Evolutionary conservation across 2,888 invertebrate genomes (phyloP).

Genomic region (Philereme transversata): DNA sequence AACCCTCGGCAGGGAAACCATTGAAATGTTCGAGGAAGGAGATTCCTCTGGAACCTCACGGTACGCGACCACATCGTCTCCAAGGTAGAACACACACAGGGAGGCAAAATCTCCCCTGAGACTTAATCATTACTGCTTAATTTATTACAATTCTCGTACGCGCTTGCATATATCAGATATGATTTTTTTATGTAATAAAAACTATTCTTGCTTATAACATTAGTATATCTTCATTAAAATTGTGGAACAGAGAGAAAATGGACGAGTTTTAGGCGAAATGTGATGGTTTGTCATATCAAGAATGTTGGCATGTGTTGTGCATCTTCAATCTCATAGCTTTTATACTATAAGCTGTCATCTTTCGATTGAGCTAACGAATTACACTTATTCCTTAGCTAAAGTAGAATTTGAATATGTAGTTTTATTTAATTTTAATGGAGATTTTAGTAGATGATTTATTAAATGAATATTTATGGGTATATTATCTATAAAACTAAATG

Average conservation of each 20-base stretch:
- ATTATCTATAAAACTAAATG: conserved; percentile 36
- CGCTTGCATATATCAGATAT: too few species aligned
- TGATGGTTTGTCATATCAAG: conserved; percentile 62
- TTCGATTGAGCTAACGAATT: conserved; percentile 37
- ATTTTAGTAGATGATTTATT: conserved; percentile 44
- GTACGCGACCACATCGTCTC: too few species aligned
- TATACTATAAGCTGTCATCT: conserved; percentile 33
- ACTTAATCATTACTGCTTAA: too few species aligned
- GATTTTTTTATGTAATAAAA: too few species aligned
- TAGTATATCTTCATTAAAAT: neutral
- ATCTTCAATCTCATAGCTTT: conserved; percentile 54
- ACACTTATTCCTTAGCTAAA: conserved; percentile 53
- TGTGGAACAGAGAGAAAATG: conserved; percentile 29
- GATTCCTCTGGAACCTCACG: too few species aligned
- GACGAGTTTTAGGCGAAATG: conserved; percentile 43
- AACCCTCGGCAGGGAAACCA: too few species aligned
- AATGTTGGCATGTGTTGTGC: conserved; percentile 43
- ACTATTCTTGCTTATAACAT: too few species aligned
- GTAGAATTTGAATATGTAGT: conserved; percentile 58
- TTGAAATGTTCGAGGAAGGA: too few species aligned
- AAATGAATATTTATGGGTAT: conserved; percentile 43
- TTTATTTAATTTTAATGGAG: conserved; percentile 46
- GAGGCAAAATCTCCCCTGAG: too few species aligned
- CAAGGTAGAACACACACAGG: too few species aligned
- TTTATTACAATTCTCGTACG: too few species aligned